Conservation (phyloP, 2,888 invertebrate species). For the Spilosoma lubricipeda region DNA sequence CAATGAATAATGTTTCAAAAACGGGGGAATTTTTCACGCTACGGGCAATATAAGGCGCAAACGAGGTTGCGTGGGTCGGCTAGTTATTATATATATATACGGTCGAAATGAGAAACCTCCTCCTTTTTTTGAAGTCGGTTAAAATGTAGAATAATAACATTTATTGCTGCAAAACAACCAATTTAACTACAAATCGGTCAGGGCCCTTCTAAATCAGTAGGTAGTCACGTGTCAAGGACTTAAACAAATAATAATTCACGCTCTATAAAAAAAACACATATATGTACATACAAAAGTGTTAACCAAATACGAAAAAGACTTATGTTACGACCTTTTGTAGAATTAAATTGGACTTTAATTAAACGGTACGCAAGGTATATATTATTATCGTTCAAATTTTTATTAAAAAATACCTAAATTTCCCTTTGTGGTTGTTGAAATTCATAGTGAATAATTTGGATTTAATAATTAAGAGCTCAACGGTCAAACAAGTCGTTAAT, state of each 20-base stretch:
- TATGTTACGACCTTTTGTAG: background rate
- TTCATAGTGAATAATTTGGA: background rate
- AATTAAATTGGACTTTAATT: background rate
- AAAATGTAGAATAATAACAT: background rate
- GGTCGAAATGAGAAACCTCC: too few relatives aligned
- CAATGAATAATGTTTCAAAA: too few relatives aligned
- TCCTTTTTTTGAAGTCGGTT: too few relatives aligned
- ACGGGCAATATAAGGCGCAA: too few relatives aligned
- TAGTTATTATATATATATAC: too few relatives aligned
- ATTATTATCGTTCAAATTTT: background rate
- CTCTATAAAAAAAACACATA: background rate
- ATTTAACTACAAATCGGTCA: constrained; percentile 2
- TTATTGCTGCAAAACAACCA: background rate
- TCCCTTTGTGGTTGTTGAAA: background rate
- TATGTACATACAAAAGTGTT: background rate
- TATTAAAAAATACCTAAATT: background rate
- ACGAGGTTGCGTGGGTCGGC: too few relatives aligned
- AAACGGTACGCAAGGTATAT: background rate
- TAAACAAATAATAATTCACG: background rate
- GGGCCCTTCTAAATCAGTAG: background rate
- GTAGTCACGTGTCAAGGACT: background rate
- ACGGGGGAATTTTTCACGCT: too few relatives aligned
- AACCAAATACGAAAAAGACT: background rate
- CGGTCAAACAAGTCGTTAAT: background rate
- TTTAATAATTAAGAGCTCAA: background rate